These are phyloP conservation scores for Parnassius mnemosyne DNA, from an alignment of 2,888 invertebrate genomes.

Conservation along the genomic window DNA sequence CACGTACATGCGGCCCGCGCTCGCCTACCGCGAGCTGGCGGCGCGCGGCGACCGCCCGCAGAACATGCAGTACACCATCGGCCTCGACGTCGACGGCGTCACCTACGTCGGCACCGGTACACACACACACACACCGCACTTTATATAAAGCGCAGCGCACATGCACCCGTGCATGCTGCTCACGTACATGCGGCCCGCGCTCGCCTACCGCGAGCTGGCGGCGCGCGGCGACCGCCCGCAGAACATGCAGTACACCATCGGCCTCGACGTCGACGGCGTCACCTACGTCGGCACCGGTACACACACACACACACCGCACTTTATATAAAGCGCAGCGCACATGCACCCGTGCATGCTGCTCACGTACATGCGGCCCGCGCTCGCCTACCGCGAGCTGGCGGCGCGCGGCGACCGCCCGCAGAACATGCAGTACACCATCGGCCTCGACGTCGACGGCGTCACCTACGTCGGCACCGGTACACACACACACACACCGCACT, in stretches of 20 bases:
- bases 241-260: conserved; percentile 84
- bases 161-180: conserved; percentile 91
- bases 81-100: conserved; percentile 82
- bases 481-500: too few relatives aligned
- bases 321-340: conserved; percentile 79
- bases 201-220: conserved; percentile 65
- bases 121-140: too few relatives aligned
- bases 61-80: conserved; percentile 84
- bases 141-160: conserved; percentile 79
- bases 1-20: conserved; percentile 86
- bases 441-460: conserved; percentile 82
- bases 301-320: too few relatives aligned
- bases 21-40: conserved; percentile 65
- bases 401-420: conserved; percentile 82
- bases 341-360: conserved; percentile 91
- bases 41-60: conserved; percentile 82
- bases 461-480: conserved; percentile 83
- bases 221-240: conserved; percentile 82
- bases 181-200: conserved; percentile 86
- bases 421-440: conserved; percentile 84
- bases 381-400: conserved; percentile 65
- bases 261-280: conserved; percentile 82
- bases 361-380: conserved; percentile 86
- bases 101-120: conserved; percentile 83
- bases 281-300: conserved; percentile 83